Evolutionary conservation across 2,113 vertebrate genomes (phyloP), one percentile per base, ranked within the genome.

Genomic region (Strigops habroptila): DNA sequence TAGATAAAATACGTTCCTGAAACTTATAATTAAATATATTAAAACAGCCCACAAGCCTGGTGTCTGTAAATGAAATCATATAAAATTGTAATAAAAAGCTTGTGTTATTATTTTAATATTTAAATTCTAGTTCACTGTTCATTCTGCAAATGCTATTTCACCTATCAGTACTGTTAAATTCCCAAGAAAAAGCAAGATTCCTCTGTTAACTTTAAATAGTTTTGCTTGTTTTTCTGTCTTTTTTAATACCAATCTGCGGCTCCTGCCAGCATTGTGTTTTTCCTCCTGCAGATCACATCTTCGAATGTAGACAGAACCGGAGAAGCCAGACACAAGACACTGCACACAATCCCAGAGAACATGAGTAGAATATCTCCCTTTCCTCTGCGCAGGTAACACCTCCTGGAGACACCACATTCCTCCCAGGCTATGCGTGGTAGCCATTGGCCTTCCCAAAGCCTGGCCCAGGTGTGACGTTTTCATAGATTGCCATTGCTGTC

Each of bases 401-500:
- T 91, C 82, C 87, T 44, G 90, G 55, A 85, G 41, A 73, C 52
- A 68, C 51, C 15, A 25, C 2, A 2, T 14, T 96, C 88, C 89
- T 80, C 77, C 78, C 90, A 80, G 78, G n/a, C 95, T 94, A 98
- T 5, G 94, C 25, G 0, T 98, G 97, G 92, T 98, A 98, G 70
- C 98, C 98, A 19, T 98, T 98, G 21, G 96, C 97, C 91, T 97
- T 97, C 76, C 97, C 97, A 5, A 96, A 97, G 16, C 86, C 52
- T 76, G 96, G 79, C 39, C 81, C 89, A 6, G 98, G 97, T 27
- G 95, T 71, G 31, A 99, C 55, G 15, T 99, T 99, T 86, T 99
- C 98, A 62, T 99, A 99, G 98, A 99, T 98, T 80, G 97, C 96
- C 94, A 99, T 96, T n/a, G 99, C 98, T 7, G 97, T 97, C 7